Evolutionary conservation across 1,140 invertebrate genomes (phyloP), one percentile per base, ranked within the genome.

Genomic region (Zaprionus lachaisei): DNA sequence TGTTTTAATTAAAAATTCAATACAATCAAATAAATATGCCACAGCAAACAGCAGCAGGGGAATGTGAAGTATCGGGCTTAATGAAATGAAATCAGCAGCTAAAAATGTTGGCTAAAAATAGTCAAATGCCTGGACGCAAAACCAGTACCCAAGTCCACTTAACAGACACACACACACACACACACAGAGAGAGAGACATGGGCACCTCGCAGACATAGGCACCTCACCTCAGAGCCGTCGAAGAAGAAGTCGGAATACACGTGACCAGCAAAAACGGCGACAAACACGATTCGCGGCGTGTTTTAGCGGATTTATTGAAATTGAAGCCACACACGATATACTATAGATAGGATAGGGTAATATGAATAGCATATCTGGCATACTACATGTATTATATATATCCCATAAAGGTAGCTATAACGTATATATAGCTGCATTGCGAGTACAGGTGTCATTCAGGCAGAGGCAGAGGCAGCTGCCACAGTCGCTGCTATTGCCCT

Each of bases 81-180:
- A 79, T 72, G 68, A 69, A 87, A 83, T 89, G 83, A 86, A 86
- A 86, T 86, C 83, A 86, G 83, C 84, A 80, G 84, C 84, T 86
- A 86, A 89, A 86, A 89, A 87, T 86, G 77, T 89, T 79, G 71
- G 37, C 84, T 87, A 87, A 79, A 89, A 83, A 87, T 87, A 87
- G 83, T 64, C 77, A 67, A 84, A 75, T 62, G 51, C 63, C 72
- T 72, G 71, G 56, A 67, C 62, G 38, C 55, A 67, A 71, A 77
- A 65, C 61, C 73, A 60, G 67, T 76, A 71, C 54, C 24, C 67
- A 60, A 71, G 60, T 56, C 66, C 58, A 63, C 41, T 64, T 41
- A 22, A 70, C 58, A 71, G 17, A 47, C 14, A 69, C 24, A 69
- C 24, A 69, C 9, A 61, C 15, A 41, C 4, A 47, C n/a, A 54